phyloP scores from a whole-genome alignment of 2,888 invertebrate species.

The Rutpela maculata region DNA sequence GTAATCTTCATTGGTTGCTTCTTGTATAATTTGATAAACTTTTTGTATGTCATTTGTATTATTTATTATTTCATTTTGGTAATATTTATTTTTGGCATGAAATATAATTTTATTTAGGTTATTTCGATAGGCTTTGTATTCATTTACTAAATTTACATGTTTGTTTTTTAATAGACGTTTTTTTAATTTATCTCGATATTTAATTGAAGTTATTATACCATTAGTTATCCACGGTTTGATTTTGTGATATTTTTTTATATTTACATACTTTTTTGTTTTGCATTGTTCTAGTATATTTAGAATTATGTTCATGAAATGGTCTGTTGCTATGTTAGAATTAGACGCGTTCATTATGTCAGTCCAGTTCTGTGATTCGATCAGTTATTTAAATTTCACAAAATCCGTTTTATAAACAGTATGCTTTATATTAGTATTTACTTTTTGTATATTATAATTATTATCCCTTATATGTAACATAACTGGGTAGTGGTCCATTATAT shows the following conservation, averaged over 20 bases:
- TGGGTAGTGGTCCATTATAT: too few relatives aligned
- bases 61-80: slow-evolving; percentile 1
- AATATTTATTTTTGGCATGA: slow-evolving; percentile 23
- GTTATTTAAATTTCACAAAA: not conserved
- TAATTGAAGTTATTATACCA: slow-evolving; percentile 27
- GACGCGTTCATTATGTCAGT: not conserved
- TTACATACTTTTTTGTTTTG: too few relatives aligned
- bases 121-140: slow-evolving; percentile 21
- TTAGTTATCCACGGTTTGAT: slow-evolving; percentile 34
- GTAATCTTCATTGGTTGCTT: not conserved
- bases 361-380: not conserved
- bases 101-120: slow-evolving; percentile 26
- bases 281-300: too few relatives aligned
- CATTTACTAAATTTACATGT: not conserved
- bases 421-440: too few relatives aligned
- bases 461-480: too few relatives aligned
- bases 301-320: slow-evolving; percentile 6
- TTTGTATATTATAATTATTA: too few relatives aligned
- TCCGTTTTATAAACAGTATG: too few relatives aligned
- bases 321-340: not conserved
- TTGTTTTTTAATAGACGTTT: slow-evolving; percentile 27
- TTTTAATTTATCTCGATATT: slow-evolving; percentile 31
- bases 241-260: too few relatives aligned
- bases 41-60: too few relatives aligned
- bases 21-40: too few relatives aligned